These are phyloP conservation scores for Eurois occulta DNA, from an alignment of 2,888 invertebrate genomes.

Conservation along the genomic window DNA sequence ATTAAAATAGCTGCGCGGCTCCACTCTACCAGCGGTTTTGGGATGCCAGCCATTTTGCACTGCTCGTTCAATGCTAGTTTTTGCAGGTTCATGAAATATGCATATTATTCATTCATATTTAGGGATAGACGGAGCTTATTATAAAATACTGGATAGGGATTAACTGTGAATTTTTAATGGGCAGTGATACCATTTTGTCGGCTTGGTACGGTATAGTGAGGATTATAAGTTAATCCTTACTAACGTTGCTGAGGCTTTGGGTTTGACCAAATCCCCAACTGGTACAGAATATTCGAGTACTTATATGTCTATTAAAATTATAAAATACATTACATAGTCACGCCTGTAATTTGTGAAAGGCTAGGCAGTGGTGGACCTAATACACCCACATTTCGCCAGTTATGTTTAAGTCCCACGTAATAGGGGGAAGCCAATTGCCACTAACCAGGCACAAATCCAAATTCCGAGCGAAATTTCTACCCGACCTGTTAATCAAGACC, in stretches of 20 bases:
- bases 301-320: neutral
- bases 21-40: slow-evolving; percentile 43
- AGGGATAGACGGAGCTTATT: neutral
- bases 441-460: neutral
- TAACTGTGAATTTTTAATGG: neutral
- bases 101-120: slow-evolving; percentile 16
- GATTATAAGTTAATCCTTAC: neutral
- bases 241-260: neutral
- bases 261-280: neutral
- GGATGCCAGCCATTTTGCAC: slow-evolving; percentile 47
- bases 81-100: slow-evolving; percentile 33
- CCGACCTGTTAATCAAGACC: neutral
- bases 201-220: neutral
- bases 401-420: neutral
- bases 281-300: neutral
- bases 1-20: slow-evolving; percentile 61
- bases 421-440: neutral
- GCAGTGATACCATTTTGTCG: neutral
- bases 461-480: neutral
- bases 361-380: neutral
- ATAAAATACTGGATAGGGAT: slow-evolving; percentile 11
- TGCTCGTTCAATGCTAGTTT: slow-evolving; percentile 21
- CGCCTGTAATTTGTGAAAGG: neutral
- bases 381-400: neutral
- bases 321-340: neutral